Conservation (phyloP, 2,797 vertebrate species). For the Cirrhinus mrigala region DNA sequence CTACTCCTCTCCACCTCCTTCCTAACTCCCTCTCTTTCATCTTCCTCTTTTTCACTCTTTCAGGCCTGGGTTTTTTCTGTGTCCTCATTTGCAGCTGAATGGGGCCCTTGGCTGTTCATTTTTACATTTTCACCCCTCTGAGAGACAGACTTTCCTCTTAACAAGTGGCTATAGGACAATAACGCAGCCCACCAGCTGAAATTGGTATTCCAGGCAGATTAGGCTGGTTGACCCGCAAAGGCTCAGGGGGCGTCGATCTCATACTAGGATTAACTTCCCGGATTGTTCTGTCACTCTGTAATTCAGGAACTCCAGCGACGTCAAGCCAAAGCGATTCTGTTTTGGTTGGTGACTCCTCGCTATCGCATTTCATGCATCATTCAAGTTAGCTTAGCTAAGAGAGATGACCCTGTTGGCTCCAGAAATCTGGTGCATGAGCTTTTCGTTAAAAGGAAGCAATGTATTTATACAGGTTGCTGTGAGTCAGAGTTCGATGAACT, state of each 20-base stretch:
- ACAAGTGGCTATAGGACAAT: conserved; percentile 52
- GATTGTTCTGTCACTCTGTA: conserved; percentile 25
- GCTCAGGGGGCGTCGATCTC: conserved; percentile 39
- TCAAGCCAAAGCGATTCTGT: conserved; percentile 11
- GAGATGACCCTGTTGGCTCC: background rate
- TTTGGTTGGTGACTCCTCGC: conserved; percentile 38
- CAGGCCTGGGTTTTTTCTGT: conserved; percentile 56
- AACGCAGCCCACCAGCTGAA: conserved; percentile 48
- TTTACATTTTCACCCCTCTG: conserved; percentile 59
- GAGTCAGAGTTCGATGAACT: conserved; percentile 65
- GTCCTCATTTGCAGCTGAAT: conserved; percentile 65
- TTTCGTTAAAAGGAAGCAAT: background rate
- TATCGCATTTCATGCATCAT: conserved; percentile 33
- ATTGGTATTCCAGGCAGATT: conserved; percentile 60
- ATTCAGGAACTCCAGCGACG: conserved; percentile 1
- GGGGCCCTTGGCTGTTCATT: conserved; percentile 61
- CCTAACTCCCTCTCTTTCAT: conserved; percentile 61
- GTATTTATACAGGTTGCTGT: background rate
- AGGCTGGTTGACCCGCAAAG: conserved; percentile 50
- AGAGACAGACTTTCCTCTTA: conserved; percentile 44
- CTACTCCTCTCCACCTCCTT: conserved; percentile 52
- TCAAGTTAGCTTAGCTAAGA: background rate
- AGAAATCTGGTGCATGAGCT: background rate
- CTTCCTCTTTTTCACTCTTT: conserved; percentile 58
- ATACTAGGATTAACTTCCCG: conserved; percentile 34